Evolutionary conservation across 2,888 invertebrate species (phyloP).

Genomic region (Timema cristinae): DNA sequence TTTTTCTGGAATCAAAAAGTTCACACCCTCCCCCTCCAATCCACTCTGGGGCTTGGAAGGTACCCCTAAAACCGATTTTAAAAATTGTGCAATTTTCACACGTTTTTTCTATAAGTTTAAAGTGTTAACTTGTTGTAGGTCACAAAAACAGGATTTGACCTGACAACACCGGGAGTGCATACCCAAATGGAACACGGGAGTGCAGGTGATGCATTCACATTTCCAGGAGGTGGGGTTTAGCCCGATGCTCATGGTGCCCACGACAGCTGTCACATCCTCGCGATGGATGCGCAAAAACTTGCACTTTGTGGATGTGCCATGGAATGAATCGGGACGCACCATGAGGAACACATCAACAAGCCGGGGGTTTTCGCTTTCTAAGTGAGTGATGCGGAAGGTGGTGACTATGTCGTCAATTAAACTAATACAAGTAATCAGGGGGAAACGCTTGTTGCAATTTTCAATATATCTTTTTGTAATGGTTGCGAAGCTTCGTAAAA

Average conservation of each 20-base stretch:
- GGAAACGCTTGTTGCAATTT: no score
- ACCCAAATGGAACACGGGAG: slow-evolving; percentile 94
- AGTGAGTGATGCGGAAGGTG: slow-evolving; percentile 56
- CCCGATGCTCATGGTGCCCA: slow-evolving; percentile 87
- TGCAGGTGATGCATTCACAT: slow-evolving; percentile 90
- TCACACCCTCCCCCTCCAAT: no score
- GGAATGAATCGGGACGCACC: slow-evolving; percentile 94
- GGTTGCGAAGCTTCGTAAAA: no score
- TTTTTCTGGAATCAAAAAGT: no score
- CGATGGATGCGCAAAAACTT: slow-evolving; percentile 85
- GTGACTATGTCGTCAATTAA: no score
- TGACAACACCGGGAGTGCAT: slow-evolving; percentile 92
- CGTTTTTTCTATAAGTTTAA: not conserved
- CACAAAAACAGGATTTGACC: slow-evolving; percentile 89
- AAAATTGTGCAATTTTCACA: no score
- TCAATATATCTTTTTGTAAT: no score
- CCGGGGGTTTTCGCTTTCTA: slow-evolving; percentile 92
- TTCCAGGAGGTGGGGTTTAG: slow-evolving; percentile 75
- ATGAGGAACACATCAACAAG: slow-evolving; percentile 95
- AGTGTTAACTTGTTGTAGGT: slow-evolving; percentile 46
- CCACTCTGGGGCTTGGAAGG: no score
- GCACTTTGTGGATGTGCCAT: slow-evolving; percentile 83
- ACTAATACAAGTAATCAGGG: no score
- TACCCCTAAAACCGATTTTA: no score
- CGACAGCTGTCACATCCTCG: slow-evolving; percentile 93